These are phyloP conservation scores for Dendrolimus pini DNA, from an alignment of 2,888 invertebrate genomes.

Conservation along the genomic window DNA sequence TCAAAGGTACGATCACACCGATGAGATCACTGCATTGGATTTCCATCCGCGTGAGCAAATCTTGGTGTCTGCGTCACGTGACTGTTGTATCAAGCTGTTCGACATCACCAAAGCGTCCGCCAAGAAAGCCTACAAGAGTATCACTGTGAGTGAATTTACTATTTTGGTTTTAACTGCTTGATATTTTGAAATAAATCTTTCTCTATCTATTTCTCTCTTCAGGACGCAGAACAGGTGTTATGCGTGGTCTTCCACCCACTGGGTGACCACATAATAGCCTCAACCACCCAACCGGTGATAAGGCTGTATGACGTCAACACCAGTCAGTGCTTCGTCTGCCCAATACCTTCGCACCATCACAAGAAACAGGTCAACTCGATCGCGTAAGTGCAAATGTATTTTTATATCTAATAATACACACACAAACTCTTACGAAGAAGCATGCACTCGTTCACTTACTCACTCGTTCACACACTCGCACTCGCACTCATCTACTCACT, in stretches of 20 bases:
- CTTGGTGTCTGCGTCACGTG: slow-evolving; percentile 95
- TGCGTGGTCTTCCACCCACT: slow-evolving; percentile 96
- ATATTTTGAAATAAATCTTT: too few species aligned
- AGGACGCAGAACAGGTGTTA: slow-evolving; percentile 94
- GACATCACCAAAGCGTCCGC: slow-evolving; percentile 99
- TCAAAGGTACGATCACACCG: slow-evolving; percentile 91
- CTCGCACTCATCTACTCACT: too few species aligned
- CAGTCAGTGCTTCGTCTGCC: slow-evolving; percentile 95
- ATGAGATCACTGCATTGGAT: slow-evolving; percentile 97
- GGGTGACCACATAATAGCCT: slow-evolving; percentile 95
- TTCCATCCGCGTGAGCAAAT: slow-evolving; percentile 98
- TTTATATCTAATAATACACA: too few species aligned
- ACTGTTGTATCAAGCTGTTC: slow-evolving; percentile 96
- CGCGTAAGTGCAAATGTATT: slow-evolving; percentile 64
- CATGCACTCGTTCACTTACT: too few species aligned
- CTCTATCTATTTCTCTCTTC: slow-evolving; percentile 1
- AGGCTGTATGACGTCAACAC: slow-evolving; percentile 97
- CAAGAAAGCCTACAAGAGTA: slow-evolving; percentile 97
- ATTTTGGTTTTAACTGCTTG: background rate
- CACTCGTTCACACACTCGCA: too few species aligned
- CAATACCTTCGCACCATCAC: slow-evolving; percentile 91
- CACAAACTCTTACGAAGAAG: too few species aligned
- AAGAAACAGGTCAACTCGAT: slow-evolving; percentile 85
- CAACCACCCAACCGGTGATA: slow-evolving; percentile 93
- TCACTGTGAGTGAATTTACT: slow-evolving; percentile 79